These are phyloP conservation scores for Drosophila meridionalis DNA, from an alignment of 2,888 invertebrate species.

Conservation along the genomic window DNA sequence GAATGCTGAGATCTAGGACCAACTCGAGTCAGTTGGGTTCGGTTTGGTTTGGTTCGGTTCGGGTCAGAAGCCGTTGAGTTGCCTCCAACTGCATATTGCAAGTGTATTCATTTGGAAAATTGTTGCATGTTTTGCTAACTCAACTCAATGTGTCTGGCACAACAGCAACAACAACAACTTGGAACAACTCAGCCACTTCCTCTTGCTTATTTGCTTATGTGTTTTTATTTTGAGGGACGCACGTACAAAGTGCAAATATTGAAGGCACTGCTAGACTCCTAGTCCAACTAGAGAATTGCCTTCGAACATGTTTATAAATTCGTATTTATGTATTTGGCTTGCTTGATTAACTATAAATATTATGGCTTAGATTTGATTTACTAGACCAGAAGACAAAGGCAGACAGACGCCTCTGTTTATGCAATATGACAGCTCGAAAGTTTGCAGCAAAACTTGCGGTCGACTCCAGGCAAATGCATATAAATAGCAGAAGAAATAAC, in stretches of 20 bases:
- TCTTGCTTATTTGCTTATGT: conserved; percentile 60
- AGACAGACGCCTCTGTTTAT: conserved; percentile 22
- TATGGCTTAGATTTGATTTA: conserved; percentile 65
- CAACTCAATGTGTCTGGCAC: conserved; percentile 68
- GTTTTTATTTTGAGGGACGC: conserved; percentile 18
- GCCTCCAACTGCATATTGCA: conserved; percentile 66
- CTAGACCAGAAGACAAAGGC: conserved; percentile 39
- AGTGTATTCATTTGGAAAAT: conserved; percentile 82
- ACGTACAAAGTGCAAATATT: conserved; percentile 61
- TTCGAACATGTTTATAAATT: conserved; percentile 72
- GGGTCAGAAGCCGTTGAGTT: conserved; percentile 36
- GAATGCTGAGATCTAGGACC: conserved; percentile 20
- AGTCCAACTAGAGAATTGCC: conserved; percentile 21
- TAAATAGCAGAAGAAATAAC: conserved; percentile 20
- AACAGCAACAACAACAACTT: conserved; percentile 28
- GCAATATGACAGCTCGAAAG: conserved; percentile 44
- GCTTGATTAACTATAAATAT: conserved; percentile 78
- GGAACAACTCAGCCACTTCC: conserved; percentile 43
- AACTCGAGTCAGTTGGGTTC: background rate
- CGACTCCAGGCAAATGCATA: conserved; percentile 32
- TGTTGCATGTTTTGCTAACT: conserved; percentile 78
- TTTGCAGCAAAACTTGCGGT: conserved; percentile 39
- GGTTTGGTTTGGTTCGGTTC: conserved; percentile 12
- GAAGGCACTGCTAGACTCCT: conserved; percentile 19
- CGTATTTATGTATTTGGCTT: conserved; percentile 76